Conservation (phyloP, 2,888 invertebrate genomes). For the Reticulitermes lucifugus region DNA sequence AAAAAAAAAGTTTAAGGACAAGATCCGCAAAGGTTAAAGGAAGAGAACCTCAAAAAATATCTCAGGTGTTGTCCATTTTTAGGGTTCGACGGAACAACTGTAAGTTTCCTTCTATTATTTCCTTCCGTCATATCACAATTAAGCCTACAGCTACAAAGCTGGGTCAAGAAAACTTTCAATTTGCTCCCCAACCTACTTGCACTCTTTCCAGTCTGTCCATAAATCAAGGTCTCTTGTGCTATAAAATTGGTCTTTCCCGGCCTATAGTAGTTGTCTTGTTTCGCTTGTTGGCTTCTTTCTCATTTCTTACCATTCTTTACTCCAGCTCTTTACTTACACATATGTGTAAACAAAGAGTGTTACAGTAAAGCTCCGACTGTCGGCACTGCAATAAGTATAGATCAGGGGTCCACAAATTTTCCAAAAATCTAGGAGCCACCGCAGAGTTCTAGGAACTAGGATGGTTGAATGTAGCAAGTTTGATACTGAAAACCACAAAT, state of each 20-base stretch:
- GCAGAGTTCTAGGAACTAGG: no score
- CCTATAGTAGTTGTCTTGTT: background rate
- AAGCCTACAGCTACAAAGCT: background rate
- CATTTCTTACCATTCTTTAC: background rate
- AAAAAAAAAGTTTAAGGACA: no score
- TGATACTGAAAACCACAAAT: no score
- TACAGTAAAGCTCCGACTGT: no score
- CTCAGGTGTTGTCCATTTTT: background rate
- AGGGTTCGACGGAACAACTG: background rate
- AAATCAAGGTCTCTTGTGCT: slow-evolving; percentile 11
- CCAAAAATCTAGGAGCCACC: no score
- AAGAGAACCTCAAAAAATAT: no score
- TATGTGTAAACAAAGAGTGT: no score
- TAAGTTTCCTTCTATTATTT: background rate
- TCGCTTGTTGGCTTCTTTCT: background rate
- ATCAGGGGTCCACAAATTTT: no score
- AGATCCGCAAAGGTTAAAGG: no score
- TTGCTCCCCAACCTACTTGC: background rate
- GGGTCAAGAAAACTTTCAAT: background rate
- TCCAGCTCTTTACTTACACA: background rate
- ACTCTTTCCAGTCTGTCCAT: background rate
- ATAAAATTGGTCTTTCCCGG: background rate
- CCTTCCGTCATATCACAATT: background rate
- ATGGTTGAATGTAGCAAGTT: no score
- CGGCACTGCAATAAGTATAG: no score